These are phyloP conservation scores for Bolinopsis microptera DNA, from an alignment of 37 sponge, comb jelly and placozoan genomes.

Conservation along the genomic window DNA sequence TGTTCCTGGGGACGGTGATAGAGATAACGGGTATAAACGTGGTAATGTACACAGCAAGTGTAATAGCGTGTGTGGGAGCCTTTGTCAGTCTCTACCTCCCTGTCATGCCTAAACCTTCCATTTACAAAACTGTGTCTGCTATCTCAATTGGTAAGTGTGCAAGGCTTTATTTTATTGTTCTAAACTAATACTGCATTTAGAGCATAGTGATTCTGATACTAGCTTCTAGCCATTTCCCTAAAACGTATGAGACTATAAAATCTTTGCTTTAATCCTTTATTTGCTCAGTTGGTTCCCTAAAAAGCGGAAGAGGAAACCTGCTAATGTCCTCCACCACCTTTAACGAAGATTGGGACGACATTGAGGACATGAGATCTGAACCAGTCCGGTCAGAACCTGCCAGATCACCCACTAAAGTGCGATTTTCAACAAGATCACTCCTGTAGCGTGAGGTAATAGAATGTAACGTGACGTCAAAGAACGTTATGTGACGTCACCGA, in stretches of 20 bases:
- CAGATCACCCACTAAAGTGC: slow-evolving; percentile 17
- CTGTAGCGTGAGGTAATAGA: background rate
- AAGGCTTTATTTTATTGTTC: too few relatives aligned
- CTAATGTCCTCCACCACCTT: slow-evolving; percentile 41
- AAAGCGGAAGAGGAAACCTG: background rate
- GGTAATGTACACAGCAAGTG: slow-evolving; percentile 59
- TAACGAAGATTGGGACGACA: background rate
- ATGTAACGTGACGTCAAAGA: background rate
- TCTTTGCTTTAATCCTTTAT: background rate
- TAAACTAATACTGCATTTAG: background rate
- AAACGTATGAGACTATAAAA: too few relatives aligned
- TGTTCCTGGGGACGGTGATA: slow-evolving; percentile 41
- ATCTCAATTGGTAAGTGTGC: slow-evolving; percentile 33
- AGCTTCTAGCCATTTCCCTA: background rate
- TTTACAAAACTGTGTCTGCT: slow-evolving; percentile 14
- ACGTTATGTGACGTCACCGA: too few relatives aligned
- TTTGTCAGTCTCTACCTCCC: slow-evolving; percentile 41
- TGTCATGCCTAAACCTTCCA: background rate
- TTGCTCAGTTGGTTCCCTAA: slow-evolving; percentile 38
- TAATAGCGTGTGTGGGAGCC: slow-evolving; percentile 17
- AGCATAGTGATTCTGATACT: background rate
- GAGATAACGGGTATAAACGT: slow-evolving; percentile 23
- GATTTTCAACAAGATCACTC: slow-evolving; percentile 36
- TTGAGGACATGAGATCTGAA: slow-evolving; percentile 6
- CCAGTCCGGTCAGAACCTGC: slow-evolving; percentile 34